Conservation (phyloP, 2,113 vertebrate genomes). For the Morone saxatilis region DNA sequence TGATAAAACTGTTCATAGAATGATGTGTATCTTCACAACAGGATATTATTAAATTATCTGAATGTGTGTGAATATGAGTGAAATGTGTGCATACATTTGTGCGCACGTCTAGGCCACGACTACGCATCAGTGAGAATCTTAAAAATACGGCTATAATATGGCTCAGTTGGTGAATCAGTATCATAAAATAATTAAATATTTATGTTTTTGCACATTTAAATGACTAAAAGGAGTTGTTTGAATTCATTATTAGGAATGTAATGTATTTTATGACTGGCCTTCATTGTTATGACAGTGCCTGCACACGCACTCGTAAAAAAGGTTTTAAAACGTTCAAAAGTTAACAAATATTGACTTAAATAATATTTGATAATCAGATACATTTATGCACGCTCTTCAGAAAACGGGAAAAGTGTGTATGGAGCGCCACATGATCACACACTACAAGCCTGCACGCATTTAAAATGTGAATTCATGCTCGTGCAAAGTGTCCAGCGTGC, state of each 20-base stretch:
- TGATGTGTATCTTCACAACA: not conserved
- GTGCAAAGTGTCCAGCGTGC: constrained; percentile 36
- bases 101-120: constrained; percentile 19
- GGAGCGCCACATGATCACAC: not conserved
- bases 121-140: constrained; percentile 2
- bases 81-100: constrained; percentile 4
- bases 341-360: not conserved
- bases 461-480: not conserved
- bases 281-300: not conserved
- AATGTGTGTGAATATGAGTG: constrained; percentile 1
- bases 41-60: not conserved
- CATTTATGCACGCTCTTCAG: not conserved
- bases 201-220: not conserved
- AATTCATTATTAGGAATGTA: not conserved
- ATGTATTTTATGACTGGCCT: not conserved
- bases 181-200: not conserved
- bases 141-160: not conserved
- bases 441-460: not conserved
- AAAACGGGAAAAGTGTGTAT: not conserved
- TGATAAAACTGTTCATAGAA: not conserved
- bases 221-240: not conserved
- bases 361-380: not conserved
- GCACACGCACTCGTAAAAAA: not conserved
- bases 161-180: not conserved
- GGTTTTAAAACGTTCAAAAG: not conserved